These are phyloP conservation scores for Rhamphomyia laevipes DNA, from an alignment of 2,888 invertebrate genomes.

Conservation along the genomic window DNA sequence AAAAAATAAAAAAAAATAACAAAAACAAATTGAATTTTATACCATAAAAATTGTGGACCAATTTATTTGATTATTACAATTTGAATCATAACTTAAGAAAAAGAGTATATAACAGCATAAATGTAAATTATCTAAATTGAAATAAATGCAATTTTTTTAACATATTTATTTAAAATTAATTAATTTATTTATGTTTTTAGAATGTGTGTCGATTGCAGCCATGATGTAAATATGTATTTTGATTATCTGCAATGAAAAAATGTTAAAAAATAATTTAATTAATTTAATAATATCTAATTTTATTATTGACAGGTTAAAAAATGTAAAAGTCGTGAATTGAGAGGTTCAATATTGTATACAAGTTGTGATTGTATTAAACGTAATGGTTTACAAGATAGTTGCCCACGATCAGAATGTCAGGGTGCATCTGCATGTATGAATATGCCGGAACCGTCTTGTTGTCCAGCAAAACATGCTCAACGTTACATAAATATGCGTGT, in stretches of 20 bases:
- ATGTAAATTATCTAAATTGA: too few species aligned
- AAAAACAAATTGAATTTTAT: too few species aligned
- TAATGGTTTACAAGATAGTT: constrained; percentile 49
- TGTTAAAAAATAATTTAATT: too few species aligned
- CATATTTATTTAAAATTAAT: too few species aligned
- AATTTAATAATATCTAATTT: background rate
- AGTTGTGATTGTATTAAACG: constrained; percentile 46
- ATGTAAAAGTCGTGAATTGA: constrained; percentile 44
- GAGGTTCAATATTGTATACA: constrained; percentile 41
- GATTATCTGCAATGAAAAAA: too few species aligned
- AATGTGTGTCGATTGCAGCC: background rate
- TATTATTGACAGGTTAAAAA: constrained; percentile 21
- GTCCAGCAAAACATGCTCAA: constrained; percentile 33
- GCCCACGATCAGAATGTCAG: constrained; percentile 42
- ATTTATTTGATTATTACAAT: too few species aligned
- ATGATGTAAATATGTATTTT: background rate
- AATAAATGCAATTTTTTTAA: too few species aligned
- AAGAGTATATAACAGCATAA: too few species aligned
- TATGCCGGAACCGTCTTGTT: constrained; percentile 39
- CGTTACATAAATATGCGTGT: constrained; percentile 24
- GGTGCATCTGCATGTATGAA: constrained; percentile 40
- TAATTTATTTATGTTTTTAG: too few species aligned
- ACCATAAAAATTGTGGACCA: too few species aligned
- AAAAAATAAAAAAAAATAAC: too few species aligned
- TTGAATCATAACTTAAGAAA: too few species aligned